Evolutionary conservation across 2,113 vertebrate genomes (phyloP).

Genomic region (Amazona vittata): DNA sequence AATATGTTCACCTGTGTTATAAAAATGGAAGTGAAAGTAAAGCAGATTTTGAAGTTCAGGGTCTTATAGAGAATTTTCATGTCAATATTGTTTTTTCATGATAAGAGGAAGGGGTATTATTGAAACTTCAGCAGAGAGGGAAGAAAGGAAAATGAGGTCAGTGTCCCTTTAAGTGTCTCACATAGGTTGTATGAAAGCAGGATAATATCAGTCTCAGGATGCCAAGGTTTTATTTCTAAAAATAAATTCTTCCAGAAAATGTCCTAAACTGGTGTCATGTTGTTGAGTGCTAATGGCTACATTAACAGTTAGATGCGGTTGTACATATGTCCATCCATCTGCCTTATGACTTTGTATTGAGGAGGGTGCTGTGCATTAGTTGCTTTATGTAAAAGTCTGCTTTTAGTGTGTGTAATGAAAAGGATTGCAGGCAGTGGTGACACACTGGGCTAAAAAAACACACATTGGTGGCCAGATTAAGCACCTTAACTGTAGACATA

Average conservation of each 20-base stretch:
- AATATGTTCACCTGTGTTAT: neutral
- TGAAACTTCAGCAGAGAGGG: neutral
- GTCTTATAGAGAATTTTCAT: neutral
- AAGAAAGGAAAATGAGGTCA: neutral
- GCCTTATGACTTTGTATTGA: neutral
- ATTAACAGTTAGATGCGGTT: neutral
- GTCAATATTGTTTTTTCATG: neutral
- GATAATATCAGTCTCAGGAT: neutral
- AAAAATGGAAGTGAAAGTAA: neutral
- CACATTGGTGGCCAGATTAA: neutral
- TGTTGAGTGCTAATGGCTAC: constrained; percentile 17
- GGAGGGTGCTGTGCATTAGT: neutral
- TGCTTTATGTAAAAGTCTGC: neutral
- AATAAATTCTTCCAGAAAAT: constrained; percentile 27
- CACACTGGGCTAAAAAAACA: neutral
- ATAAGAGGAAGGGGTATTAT: neutral
- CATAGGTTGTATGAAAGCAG: neutral
- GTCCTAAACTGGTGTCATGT: neutral
- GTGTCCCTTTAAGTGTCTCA: neutral
- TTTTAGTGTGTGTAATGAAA: neutral
- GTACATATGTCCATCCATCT: constrained; percentile 55
- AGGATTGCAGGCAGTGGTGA: neutral
- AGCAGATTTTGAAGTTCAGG: neutral
- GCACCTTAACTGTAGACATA: neutral
- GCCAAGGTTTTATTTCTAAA: constrained; percentile 45